A percentile compares a stretch with the other conserved stretches of the same genome.
Evolutionary conservation across 2,888 invertebrate species (phyloP).

Genomic region (Oscheius sp.): DNA sequence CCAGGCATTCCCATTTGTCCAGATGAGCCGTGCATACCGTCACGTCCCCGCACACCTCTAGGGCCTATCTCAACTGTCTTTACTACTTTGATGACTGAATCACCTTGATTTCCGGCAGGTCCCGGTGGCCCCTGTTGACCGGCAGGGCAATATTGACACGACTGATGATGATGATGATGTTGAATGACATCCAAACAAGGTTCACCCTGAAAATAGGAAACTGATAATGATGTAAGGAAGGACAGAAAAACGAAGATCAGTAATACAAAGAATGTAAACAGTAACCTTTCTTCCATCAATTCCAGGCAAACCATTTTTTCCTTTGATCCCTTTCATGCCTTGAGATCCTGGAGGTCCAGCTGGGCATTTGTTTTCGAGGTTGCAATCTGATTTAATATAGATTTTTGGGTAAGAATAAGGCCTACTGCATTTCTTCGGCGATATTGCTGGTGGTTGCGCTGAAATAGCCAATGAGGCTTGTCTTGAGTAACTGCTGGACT

Average conservation of each 20-base stretch:
- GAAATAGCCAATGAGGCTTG: constrained; percentile 41
- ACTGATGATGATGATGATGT: background rate
- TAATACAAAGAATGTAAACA: background rate
- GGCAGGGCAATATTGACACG: constrained; percentile 52
- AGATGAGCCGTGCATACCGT: constrained; percentile 43
- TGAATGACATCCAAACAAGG: constrained; percentile 20
- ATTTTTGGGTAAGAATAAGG: background rate
- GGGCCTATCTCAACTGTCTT: constrained; percentile 36
- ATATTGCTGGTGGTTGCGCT: constrained; percentile 48
- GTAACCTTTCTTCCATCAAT: constrained; percentile 39
- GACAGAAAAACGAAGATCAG: background rate
- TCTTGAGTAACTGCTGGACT: constrained; percentile 41
- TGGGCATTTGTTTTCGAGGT: constrained; percentile 46
- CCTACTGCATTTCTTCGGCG: constrained; percentile 50
- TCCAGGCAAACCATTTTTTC: constrained; percentile 42
- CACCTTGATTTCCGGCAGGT: constrained; percentile 40
- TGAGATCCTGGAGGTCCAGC: constrained; percentile 50
- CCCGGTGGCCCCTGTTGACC: constrained; percentile 54
- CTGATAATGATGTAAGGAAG: background rate
- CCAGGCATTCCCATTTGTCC: constrained; percentile 55
- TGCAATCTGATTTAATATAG: constrained; percentile 43
- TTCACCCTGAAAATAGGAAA: constrained; percentile 14
- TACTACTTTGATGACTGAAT: background rate
- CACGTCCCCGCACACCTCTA: constrained; percentile 47
- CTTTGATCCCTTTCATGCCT: constrained; percentile 41